Conservation (phyloP, 2,797 vertebrate species). For the Microhierax caerulescens region DNA sequence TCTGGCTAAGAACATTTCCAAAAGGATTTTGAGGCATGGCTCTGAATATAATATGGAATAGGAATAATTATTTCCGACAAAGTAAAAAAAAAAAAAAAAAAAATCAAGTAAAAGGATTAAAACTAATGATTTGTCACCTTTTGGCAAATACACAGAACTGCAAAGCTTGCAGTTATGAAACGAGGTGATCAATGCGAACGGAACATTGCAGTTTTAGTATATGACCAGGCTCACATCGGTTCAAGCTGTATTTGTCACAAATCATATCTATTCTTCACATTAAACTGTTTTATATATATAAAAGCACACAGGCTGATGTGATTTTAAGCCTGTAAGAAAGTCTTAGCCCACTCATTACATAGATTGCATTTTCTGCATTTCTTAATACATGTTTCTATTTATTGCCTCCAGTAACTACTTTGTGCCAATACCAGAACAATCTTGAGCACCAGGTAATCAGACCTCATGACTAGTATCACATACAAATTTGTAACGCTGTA, state of each 20-base stretch:
- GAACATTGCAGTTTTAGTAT: neutral
- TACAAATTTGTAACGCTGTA: neutral
- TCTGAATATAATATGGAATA: neutral
- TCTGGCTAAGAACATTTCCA: neutral
- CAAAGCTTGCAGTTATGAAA: neutral
- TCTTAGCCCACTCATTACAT: neutral
- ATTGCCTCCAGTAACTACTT: neutral
- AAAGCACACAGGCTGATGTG: neutral
- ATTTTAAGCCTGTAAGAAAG: neutral
- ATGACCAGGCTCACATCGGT: neutral
- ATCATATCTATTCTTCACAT: neutral
- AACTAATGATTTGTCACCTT: neutral
- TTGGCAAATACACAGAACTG: neutral
- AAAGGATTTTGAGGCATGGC: neutral
- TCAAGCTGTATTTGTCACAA: neutral
- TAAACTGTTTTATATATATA: neutral
- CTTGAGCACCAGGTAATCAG: neutral
- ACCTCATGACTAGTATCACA: neutral
- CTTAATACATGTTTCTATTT: neutral
- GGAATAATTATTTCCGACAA: neutral
- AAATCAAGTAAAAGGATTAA: neutral
- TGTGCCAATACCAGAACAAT: neutral
- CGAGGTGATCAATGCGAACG: neutral
- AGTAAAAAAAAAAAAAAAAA: neutral
- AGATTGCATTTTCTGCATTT: neutral